Conservation (phyloP, 2,797 vertebrate genomes). For the Agapornis canus region DNA sequence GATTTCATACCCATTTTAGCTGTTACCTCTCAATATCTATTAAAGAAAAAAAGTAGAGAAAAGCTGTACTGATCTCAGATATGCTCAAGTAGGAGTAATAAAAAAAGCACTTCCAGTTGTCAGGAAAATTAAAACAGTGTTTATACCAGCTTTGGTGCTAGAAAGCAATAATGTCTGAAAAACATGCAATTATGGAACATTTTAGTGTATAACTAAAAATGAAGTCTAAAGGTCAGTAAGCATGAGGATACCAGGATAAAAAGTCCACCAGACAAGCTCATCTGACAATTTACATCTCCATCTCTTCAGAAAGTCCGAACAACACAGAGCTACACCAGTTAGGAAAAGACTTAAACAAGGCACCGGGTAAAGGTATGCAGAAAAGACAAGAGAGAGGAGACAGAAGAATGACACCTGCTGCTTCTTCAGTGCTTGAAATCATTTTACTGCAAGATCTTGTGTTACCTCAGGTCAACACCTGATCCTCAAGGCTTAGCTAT, state of each 20-base stretch:
- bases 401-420: neutral
- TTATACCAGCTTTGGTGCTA: neutral
- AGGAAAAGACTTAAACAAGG: neutral
- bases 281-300: neutral
- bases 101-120: neutral
- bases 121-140: slow-evolving; percentile 23
- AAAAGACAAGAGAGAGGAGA: neutral
- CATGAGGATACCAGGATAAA: neutral
- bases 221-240: neutral
- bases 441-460: neutral
- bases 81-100: neutral
- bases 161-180: slow-evolving; percentile 23
- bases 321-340: neutral
- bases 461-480: neutral
- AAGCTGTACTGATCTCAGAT: neutral
- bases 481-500: neutral
- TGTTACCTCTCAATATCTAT: neutral
- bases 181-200: slow-evolving; percentile 15
- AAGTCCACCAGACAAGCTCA: neutral
- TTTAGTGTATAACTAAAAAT: slow-evolving; percentile 20
- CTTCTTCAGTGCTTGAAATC: neutral
- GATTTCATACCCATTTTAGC: neutral
- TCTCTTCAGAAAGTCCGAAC: neutral
- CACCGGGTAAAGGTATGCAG: neutral
- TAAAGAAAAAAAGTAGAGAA: neutral